phyloP scores from a whole-genome alignment of 2,888 invertebrate species.

The Leucoma salicis region DNA sequence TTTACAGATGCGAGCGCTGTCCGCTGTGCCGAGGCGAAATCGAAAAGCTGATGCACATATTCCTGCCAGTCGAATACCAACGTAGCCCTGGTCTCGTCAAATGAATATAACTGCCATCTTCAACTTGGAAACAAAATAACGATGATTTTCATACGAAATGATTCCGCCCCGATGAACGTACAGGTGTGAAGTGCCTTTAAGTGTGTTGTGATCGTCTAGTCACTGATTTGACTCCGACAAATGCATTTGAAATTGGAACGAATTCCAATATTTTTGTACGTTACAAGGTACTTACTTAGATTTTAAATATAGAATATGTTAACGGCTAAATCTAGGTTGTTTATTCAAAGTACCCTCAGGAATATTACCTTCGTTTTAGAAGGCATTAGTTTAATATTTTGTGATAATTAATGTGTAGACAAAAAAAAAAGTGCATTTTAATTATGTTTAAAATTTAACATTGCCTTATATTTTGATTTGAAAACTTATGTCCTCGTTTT shows the following conservation, averaged over 20 bases:
- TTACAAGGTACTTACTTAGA: constrained; percentile 38
- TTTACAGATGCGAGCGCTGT: constrained; percentile 85
- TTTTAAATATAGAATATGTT: constrained; percentile 18
- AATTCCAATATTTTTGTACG: constrained; percentile 29
- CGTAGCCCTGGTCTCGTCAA: constrained; percentile 59
- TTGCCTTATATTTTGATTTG: constrained; percentile 38
- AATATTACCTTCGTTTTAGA: constrained; percentile 68
- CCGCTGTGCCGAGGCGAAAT: constrained; percentile 89
- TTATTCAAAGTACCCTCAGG: constrained; percentile 17
- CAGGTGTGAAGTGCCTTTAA: constrained; percentile 10
- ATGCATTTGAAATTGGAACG: constrained; percentile 29
- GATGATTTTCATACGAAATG: constrained; percentile 26
- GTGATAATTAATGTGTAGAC: constrained; percentile 34
- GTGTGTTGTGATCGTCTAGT: constrained; percentile 72
- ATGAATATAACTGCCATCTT: constrained; percentile 40
- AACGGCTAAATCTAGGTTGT: constrained; percentile 28
- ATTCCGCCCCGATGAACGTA: constrained; percentile 15
- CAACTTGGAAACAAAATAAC: constrained; percentile 32
- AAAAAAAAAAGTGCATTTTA: constrained; percentile 49
- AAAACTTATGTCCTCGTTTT: constrained; percentile 40
- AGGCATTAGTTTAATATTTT: constrained; percentile 46
- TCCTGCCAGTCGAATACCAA: constrained; percentile 84
- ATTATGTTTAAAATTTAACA: constrained; percentile 31
- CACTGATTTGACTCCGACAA: constrained; percentile 46
- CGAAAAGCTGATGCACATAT: constrained; percentile 86